phyloP scores from a whole-genome alignment of 1,140 invertebrate species.

The Drosophila neocordata region DNA sequence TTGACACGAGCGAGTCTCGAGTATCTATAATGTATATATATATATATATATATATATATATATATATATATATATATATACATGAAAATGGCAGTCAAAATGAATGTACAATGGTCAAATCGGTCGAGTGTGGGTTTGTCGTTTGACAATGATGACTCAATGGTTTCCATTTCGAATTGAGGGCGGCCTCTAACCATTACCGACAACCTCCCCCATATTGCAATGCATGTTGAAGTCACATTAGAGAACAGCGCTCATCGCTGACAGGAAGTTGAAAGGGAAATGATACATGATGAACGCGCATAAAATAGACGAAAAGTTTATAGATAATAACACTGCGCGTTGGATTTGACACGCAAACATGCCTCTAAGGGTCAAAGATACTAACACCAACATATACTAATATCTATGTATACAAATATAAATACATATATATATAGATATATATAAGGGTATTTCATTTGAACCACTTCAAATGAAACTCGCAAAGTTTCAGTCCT shows the following conservation, averaged over 20 bases:
- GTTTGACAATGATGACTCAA: conserved; percentile 60
- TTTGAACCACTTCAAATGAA: background rate
- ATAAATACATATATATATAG: too few species aligned
- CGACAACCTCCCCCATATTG: conserved; percentile 10
- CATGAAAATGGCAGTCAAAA: conserved; percentile 18
- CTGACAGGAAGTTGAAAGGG: conserved; percentile 55
- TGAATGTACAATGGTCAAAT: conserved; percentile 3
- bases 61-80: background rate
- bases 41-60: background rate
- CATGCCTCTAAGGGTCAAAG: conserved; percentile 24
- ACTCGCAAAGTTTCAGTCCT: background rate
- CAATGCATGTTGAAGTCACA: conserved; percentile 64
- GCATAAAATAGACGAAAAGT: conserved; percentile 33
- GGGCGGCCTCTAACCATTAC: conserved; percentile 26
- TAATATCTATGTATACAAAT: too few species aligned
- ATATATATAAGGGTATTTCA: background rate
- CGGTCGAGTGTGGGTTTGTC: conserved; percentile 23
- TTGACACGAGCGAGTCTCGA: background rate
- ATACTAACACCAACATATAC: background rate
- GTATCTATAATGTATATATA: too few species aligned
- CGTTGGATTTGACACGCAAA: conserved; percentile 47
- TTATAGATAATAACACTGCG: conserved; percentile 48
- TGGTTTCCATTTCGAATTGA: conserved; percentile 26
- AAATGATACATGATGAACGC: conserved; percentile 61
- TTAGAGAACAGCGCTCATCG: conserved; percentile 50